Evolutionary conservation across 1,140 invertebrate genomes (phyloP), one percentile per base, ranked within the genome.

Genomic region (Panulirus ornatus): DNA sequence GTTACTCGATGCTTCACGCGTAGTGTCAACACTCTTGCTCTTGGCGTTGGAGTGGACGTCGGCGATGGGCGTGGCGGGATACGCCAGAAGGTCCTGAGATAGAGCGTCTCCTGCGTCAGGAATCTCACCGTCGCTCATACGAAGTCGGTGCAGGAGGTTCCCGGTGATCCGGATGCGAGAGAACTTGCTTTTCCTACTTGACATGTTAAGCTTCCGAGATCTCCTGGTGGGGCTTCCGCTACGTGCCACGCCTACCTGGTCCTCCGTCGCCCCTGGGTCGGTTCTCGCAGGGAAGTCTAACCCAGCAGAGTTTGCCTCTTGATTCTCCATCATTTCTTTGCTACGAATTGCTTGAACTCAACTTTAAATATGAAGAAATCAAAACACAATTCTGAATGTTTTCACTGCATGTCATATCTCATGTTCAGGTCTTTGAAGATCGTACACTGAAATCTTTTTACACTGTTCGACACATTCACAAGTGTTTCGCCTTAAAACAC

Each of bases 91-190:
- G 27, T 47, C 51, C 16, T 47, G n/a, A 1, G 0, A 44, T n/a
- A 22, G 36, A 8, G 14, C 27, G 16, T 40, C 47, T 22, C 58
- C 71, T 78, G 19, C 84, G 16, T 58, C 51, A n/a, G 9, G 40
- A 9, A 27, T 36, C 66, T 51, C 47, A 6, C 30, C 84, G 6
- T 86, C 85, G 36, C 34, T 51, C 44, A 27, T 76, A 14, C 58
- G 38, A 0, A 88, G 85, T 16, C 42, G 85, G 51, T 88, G 73
- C 34, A 88, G n/a, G 11, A 88, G 54, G 85, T 88, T 47, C n/a
- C 58, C 75, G 76, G 36, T 88, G 9, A 88, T 66, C 22, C 75
- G 58, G 19, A 88, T 34, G 16, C 85, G 58, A 34, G 85, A 88
- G 38, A 78, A 88, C 34, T 27, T 78, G 75, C 19, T 19, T 27